phyloP scores from a whole-genome alignment of 2,888 invertebrate species.

The Leptopilina syphax region DNA sequence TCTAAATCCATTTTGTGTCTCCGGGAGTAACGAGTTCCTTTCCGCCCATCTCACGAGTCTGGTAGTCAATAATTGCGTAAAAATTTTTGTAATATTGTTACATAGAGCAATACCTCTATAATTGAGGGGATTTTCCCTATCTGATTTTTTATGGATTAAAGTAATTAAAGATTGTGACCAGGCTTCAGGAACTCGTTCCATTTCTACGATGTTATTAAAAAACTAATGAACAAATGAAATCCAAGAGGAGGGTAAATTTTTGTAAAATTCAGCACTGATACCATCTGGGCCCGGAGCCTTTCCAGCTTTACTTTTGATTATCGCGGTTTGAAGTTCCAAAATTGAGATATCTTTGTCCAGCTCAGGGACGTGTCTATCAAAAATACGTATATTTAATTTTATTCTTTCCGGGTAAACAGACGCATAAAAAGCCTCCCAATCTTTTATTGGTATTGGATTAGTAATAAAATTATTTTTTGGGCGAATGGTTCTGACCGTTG shows the following conservation, averaged over 20 bases:
- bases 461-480: no score
- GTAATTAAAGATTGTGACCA: slow-evolving; percentile 37
- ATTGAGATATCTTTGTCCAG: slow-evolving; percentile 4
- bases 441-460: slow-evolving; percentile 14
- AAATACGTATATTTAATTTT: background rate
- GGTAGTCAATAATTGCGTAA: no score
- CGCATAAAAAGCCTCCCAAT: slow-evolving; percentile 37
- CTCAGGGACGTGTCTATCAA: background rate
- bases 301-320: slow-evolving; percentile 39
- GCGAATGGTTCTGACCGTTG: slow-evolving; percentile 33
- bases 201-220: slow-evolving; percentile 44
- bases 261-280: slow-evolving; percentile 30
- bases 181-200: slow-evolving; percentile 27
- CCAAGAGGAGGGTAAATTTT: slow-evolving; percentile 36
- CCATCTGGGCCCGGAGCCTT: slow-evolving; percentile 47
- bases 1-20: no score
- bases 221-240: slow-evolving; percentile 28
- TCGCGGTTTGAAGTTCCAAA: slow-evolving; percentile 32
- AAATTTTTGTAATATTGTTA: no score
- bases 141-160: no score
- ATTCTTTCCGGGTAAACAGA: slow-evolving; percentile 20
- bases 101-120: no score
- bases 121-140: no score
- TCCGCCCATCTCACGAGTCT: no score
- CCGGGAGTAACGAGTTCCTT: no score